Evolutionary conservation across 1,140 invertebrate species (phyloP).

Genomic region (Chionoecetes opilio): DNA sequence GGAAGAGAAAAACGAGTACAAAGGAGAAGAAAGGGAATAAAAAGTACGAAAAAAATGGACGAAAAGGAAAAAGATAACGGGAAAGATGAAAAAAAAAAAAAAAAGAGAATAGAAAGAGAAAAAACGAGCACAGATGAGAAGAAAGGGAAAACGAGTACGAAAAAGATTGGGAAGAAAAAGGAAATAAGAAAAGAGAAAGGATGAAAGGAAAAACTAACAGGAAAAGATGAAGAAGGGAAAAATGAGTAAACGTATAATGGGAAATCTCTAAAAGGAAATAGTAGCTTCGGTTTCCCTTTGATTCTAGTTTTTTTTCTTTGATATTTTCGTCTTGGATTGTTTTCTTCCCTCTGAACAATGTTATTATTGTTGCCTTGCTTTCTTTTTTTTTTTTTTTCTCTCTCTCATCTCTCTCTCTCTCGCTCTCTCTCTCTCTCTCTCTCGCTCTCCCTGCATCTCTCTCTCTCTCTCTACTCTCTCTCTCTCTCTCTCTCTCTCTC

Average conservation of each 20-base stretch:
- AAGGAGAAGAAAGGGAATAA: neutral
- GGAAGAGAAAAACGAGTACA: neutral
- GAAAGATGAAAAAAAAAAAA: no score
- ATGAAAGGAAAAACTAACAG: neutral
- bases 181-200: no score
- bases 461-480: neutral
- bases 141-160: neutral
- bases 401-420: neutral
- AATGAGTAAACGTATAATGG: no score
- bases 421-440: neutral
- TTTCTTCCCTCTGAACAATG: neutral
- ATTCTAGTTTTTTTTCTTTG: neutral
- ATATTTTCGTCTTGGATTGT: neutral
- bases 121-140: no score
- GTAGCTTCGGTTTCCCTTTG: neutral
- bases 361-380: neutral
- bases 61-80: no score
- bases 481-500: neutral
- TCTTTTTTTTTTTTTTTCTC: neutral
- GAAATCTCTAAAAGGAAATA: neutral
- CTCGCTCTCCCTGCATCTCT: neutral
- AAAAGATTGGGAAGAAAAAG: no score
- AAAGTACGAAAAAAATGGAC: no score
- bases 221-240: no score
- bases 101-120: no score